A percentile compares a stretch with the other conserved stretches of the same genome.
Evolutionary conservation across 1,140 invertebrate species (phyloP).

Genomic region (Bombus difficillimus): DNA sequence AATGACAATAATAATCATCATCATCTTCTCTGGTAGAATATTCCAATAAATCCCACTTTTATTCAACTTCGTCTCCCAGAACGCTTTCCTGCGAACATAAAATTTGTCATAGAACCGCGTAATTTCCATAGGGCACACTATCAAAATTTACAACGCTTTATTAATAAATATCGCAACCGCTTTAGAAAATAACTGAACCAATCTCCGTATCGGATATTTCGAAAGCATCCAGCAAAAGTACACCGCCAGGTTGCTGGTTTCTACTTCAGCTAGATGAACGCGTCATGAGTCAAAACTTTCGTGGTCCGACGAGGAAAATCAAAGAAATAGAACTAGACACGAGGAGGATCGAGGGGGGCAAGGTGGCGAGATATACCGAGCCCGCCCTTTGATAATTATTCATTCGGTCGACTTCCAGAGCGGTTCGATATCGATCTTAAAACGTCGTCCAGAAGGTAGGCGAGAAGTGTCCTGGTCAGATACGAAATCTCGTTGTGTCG

Average conservation of each 20-base stretch:
- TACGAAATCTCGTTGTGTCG: slow-evolving; percentile 56
- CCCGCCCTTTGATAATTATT: slow-evolving; percentile 68
- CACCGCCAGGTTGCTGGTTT: background rate
- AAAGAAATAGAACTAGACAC: background rate
- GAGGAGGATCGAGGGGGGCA: background rate
- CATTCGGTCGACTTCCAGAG: slow-evolving; percentile 65
- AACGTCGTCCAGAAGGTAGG: slow-evolving; percentile 65
- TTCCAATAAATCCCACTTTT: too few species aligned
- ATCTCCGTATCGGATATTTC: background rate
- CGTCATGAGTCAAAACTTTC: background rate
- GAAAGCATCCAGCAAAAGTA: background rate
- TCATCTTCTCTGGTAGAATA: too few species aligned
- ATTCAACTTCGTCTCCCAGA: too few species aligned
- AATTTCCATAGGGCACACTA: too few species aligned
- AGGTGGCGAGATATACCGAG: slow-evolving; percentile 46
- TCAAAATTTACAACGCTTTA: background rate
- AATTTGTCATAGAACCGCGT: background rate
- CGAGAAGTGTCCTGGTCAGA: slow-evolving; percentile 62
- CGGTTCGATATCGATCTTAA: slow-evolving; percentile 68
- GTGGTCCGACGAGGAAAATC: slow-evolving; percentile 10
- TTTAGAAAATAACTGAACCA: too few species aligned
- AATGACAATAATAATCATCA: too few species aligned
- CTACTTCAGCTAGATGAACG: background rate
- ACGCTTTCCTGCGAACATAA: too few species aligned
- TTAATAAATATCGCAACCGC: too few species aligned